A percentile compares a stretch with the other conserved stretches of the same genome.
phyloP scores from a whole-genome alignment of 2,797 vertebrate species.

The Setipinna tenuifilis region DNA sequence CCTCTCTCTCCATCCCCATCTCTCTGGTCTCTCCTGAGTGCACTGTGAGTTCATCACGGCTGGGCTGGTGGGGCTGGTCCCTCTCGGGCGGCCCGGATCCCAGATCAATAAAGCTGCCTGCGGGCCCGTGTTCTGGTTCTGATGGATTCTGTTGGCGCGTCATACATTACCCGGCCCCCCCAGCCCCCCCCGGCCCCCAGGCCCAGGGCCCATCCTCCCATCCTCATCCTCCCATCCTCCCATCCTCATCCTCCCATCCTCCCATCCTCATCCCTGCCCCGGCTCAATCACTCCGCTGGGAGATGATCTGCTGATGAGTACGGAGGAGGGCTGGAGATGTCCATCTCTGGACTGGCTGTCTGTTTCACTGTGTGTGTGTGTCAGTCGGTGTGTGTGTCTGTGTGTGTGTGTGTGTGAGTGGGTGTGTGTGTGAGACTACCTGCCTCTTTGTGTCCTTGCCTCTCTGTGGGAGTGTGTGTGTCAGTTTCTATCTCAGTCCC shows the following conservation, averaged over 20 bases:
- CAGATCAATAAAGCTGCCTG: background rate
- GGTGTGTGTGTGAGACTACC: background rate
- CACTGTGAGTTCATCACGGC: background rate
- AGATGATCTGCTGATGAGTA: background rate
- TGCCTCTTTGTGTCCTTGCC: background rate
- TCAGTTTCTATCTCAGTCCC: background rate
- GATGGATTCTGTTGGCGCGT: background rate
- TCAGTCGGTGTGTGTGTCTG: background rate
- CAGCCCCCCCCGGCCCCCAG: too few relatives aligned
- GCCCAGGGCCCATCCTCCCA: too few relatives aligned
- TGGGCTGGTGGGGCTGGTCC: slow-evolving; percentile 32
- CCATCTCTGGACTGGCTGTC: too few relatives aligned
- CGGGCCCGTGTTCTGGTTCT: background rate
- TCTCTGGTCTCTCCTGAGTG: slow-evolving; percentile 18
- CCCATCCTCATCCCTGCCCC: background rate
- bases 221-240: too few relatives aligned
- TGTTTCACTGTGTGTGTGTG: too few relatives aligned
- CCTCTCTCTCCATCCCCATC: slow-evolving; percentile 44
- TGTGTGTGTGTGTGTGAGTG: background rate
- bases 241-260: too few relatives aligned
- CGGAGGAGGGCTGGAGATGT: background rate
- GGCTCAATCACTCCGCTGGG: background rate
- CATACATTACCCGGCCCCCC: background rate
- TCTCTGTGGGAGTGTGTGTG: background rate
- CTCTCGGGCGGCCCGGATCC: slow-evolving; percentile 26